Evolutionary conservation across 2,797 vertebrate species (phyloP).

Genomic region (Gymnocypris eckloni): DNA sequence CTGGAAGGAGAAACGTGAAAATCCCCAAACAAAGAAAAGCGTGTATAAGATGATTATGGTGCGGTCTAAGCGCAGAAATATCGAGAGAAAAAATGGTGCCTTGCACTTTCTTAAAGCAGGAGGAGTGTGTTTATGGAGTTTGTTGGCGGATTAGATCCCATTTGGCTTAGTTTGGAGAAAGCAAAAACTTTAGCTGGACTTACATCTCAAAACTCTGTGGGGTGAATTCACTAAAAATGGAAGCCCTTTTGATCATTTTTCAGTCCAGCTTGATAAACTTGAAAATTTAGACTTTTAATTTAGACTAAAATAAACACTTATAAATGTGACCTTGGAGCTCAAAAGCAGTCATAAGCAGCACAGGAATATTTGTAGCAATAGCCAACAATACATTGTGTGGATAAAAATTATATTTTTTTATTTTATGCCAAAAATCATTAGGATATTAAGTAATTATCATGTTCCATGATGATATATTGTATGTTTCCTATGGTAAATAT

Average conservation of each 20-base stretch:
- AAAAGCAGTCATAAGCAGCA: not conserved
- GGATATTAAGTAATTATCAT: not conserved
- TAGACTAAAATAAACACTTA: not conserved
- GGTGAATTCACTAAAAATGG: not conserved
- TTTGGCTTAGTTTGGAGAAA: constrained; percentile 52
- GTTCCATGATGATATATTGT: no score
- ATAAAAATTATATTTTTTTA: not conserved
- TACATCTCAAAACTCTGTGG: not conserved
- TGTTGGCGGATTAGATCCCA: constrained; percentile 60
- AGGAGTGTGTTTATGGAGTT: constrained; percentile 55
- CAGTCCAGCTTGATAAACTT: not conserved
- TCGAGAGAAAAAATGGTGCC: constrained; percentile 48
- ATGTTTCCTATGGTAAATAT: no score
- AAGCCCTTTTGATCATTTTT: not conserved
- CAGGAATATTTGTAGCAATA: not conserved
- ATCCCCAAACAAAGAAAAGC: constrained; percentile 71
- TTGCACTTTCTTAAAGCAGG: constrained; percentile 61
- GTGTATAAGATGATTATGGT: constrained; percentile 67
- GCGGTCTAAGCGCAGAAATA: constrained; percentile 59
- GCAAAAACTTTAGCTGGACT: constrained; percentile 46
- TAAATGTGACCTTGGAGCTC: not conserved
- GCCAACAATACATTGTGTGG: not conserved
- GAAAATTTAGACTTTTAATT: not conserved
- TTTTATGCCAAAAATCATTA: not conserved
- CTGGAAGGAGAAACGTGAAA: constrained; percentile 87